Percentiles rank a stretch among this genome's conserved stretches.
Conservation (phyloP, 2,113 vertebrate species). For the Calidris pygmaea region DNA sequence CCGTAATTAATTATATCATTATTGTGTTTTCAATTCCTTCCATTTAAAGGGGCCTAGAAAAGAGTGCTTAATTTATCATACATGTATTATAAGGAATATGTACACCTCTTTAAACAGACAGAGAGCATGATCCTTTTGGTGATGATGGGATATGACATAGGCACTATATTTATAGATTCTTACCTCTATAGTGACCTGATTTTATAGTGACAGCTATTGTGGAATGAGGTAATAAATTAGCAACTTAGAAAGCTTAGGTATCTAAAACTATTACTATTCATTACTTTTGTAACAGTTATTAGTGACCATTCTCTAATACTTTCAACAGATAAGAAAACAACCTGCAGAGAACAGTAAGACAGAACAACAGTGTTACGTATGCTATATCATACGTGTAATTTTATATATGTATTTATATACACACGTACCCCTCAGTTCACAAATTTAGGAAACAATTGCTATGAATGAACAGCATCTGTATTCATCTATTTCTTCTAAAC, state of each 20-base stretch:
- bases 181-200: constrained; percentile 75
- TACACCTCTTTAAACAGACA: constrained; percentile 79
- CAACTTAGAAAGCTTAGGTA: constrained; percentile 52
- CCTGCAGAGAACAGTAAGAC: not conserved
- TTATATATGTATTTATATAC: not conserved
- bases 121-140: constrained; percentile 83
- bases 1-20: constrained; percentile 98
- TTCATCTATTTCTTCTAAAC: constrained; percentile 31
- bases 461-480: constrained; percentile 2
- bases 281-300: constrained; percentile 62
- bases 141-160: constrained; percentile 83
- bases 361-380: not conserved
- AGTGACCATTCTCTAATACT: constrained; percentile 43
- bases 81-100: constrained; percentile 80
- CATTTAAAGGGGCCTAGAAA: constrained; percentile 81
- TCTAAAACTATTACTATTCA: constrained; percentile 42
- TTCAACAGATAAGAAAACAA: constrained; percentile 56
- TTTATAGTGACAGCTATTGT: constrained; percentile 72
- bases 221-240: constrained; percentile 70
- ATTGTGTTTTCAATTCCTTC: constrained; percentile 89
- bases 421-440: not conserved
- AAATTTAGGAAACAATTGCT: constrained; percentile 41
- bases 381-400: not conserved
- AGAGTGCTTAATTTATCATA: constrained; percentile 89
- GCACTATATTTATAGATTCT: constrained; percentile 79